These are phyloP conservation scores for Scaptomyza cyrtandrae DNA, from an alignment of 2,888 invertebrate species.

Conservation along the genomic window DNA sequence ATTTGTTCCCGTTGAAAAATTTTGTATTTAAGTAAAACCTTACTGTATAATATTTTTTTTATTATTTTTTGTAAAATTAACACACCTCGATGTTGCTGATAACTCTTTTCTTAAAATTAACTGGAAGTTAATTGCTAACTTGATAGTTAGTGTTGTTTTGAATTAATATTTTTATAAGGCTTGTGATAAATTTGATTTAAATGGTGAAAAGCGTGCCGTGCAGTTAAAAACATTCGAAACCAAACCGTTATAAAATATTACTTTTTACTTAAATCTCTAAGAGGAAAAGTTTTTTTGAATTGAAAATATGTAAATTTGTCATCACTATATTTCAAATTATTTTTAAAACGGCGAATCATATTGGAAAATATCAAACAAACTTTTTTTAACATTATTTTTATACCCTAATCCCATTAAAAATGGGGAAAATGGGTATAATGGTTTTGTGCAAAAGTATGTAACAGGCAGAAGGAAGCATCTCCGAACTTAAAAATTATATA, in stretches of 20 bases:
- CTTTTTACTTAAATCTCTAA: background rate
- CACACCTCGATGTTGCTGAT: background rate
- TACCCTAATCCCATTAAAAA: no score
- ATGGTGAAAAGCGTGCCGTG: slow-evolving; percentile 10
- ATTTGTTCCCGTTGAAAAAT: background rate
- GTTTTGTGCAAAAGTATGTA: no score
- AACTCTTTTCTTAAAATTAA: background rate
- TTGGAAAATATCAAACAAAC: background rate
- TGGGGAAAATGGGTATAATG: no score
- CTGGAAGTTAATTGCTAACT: background rate
- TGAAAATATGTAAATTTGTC: no score
- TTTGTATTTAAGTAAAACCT: background rate
- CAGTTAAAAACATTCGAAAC: background rate
- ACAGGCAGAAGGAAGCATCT: no score
- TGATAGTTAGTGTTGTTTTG: background rate
- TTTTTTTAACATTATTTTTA: background rate
- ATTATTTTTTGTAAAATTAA: background rate
- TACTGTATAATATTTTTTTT: background rate
- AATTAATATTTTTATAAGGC: background rate
- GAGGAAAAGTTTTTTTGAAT: background rate
- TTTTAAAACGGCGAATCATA: background rate
- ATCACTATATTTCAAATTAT: background rate
- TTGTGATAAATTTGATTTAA: background rate
- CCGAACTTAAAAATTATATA: no score
- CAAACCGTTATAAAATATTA: background rate